Conservation (phyloP, 2,797 vertebrate genomes). For the Eulemur albifrons region DNA sequence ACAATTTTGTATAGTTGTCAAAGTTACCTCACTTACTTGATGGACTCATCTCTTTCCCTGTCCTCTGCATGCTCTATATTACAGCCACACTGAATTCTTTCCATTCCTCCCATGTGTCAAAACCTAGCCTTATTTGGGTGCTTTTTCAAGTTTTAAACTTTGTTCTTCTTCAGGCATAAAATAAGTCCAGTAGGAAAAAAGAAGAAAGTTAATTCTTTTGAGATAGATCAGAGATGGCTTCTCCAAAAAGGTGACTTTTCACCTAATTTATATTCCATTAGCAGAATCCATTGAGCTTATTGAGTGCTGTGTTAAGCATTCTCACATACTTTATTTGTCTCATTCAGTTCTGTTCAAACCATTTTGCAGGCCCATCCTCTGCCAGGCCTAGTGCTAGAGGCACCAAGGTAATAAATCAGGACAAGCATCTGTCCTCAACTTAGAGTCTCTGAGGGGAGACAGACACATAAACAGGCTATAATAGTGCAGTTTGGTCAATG, state of each 20-base stretch:
- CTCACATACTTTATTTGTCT: conserved; percentile 20
- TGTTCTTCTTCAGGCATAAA: background rate
- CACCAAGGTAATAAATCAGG: conserved; percentile 11
- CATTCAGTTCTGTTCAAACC: background rate
- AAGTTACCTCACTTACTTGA: background rate
- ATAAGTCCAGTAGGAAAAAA: conserved; percentile 4
- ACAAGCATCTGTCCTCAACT: background rate
- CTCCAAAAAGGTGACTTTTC: conserved; percentile 38
- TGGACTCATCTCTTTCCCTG: background rate
- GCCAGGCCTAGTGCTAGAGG: background rate
- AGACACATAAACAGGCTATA: background rate
- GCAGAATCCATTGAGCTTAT: conserved; percentile 24
- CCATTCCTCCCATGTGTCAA: background rate
- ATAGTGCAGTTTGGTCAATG: background rate
- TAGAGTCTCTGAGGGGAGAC: background rate
- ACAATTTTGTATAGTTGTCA: background rate
- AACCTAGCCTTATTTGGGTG: background rate
- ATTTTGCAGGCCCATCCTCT: conserved; percentile 2
- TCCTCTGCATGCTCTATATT: background rate
- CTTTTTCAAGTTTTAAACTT: background rate
- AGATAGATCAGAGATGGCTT: conserved; percentile 23
- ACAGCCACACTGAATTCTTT: background rate
- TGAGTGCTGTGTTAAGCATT: background rate
- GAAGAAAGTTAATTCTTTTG: conserved; percentile 6
- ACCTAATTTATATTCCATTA: background rate